Percentiles rank a stretch among this genome's conserved stretches.
Conservation (phyloP, 2,113 vertebrate species). For the Crotophaga sulcirostris region DNA sequence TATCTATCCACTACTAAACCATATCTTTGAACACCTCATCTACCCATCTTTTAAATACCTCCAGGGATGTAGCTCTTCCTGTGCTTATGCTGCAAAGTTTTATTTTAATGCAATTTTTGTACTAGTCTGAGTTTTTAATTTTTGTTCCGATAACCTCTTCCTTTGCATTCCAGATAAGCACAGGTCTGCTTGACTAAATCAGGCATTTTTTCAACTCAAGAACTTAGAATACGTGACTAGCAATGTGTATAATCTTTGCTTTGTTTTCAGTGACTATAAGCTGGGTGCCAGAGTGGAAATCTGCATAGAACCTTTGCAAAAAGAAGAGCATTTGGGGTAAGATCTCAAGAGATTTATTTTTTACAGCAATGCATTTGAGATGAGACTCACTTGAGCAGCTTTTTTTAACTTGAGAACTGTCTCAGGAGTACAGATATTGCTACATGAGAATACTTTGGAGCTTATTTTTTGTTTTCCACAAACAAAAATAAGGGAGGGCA, state of each 20-base stretch:
- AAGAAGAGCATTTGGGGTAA: conserved; percentile 88
- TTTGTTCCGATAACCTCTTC: neutral
- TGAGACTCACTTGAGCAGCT: neutral
- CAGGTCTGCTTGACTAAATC: neutral
- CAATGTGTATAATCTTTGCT: neutral
- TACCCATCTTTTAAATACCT: too few relatives aligned
- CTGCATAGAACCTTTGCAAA: conserved; percentile 84
- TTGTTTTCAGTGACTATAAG: conserved; percentile 71
- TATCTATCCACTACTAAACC: too few relatives aligned
- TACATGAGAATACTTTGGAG: neutral
- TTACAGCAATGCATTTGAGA: neutral
- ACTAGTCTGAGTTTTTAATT: neutral
- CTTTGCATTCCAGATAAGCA: neutral
- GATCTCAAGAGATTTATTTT: neutral
- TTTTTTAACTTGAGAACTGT: neutral
- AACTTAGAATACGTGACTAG: neutral
- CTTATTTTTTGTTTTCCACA: neutral
- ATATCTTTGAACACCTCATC: too few relatives aligned
- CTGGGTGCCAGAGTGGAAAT: conserved; percentile 76
- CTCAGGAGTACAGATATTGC: neutral
- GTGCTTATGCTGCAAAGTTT: neutral
- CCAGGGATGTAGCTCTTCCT: neutral
- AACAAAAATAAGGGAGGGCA: neutral
- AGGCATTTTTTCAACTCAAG: neutral
- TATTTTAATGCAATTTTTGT: neutral